Percentiles rank a stretch among this genome's conserved stretches.
Evolutionary conservation across 1,140 invertebrate genomes (phyloP).

Genomic region (Glossosoma conforme): DNA sequence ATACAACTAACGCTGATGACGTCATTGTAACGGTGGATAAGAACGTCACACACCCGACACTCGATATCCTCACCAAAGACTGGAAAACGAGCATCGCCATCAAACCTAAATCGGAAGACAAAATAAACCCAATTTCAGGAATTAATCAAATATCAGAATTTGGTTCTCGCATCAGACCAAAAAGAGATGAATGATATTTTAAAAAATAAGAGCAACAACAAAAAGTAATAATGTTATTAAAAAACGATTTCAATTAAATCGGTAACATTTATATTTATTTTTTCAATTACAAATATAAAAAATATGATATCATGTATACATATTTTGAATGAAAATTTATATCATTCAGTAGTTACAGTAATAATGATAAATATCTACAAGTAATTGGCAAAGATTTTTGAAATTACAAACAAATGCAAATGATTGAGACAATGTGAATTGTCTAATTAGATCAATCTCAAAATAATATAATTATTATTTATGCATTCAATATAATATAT

Average conservation of each 20-base stretch:
- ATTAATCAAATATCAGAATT: slow-evolving; percentile 18
- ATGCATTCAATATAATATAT: no score
- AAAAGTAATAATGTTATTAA: background rate
- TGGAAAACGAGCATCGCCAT: slow-evolving; percentile 29
- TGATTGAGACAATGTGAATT: no score
- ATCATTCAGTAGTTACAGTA: no score
- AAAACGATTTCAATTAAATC: background rate
- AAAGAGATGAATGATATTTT: slow-evolving; percentile 6
- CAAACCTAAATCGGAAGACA: slow-evolving; percentile 15
- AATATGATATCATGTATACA: no score
- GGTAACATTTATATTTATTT: background rate
- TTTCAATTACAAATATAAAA: background rate
- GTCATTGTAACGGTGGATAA: slow-evolving; percentile 19
- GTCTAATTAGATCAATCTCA: no score
- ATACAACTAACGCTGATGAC: slow-evolving; percentile 9
- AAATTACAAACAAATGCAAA: no score
- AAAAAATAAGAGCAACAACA: background rate
- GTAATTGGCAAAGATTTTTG: no score
- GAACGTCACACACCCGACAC: slow-evolving; percentile 21
- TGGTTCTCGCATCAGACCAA: slow-evolving; percentile 23
- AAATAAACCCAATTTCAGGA: background rate
- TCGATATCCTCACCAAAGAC: slow-evolving; percentile 27
- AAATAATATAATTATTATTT: no score
- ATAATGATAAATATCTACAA: no score
- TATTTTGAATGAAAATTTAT: no score